These are phyloP conservation scores for Acestrorhynchus altus DNA, from an alignment of 2,797 vertebrate genomes.

Conservation along the genomic window DNA sequence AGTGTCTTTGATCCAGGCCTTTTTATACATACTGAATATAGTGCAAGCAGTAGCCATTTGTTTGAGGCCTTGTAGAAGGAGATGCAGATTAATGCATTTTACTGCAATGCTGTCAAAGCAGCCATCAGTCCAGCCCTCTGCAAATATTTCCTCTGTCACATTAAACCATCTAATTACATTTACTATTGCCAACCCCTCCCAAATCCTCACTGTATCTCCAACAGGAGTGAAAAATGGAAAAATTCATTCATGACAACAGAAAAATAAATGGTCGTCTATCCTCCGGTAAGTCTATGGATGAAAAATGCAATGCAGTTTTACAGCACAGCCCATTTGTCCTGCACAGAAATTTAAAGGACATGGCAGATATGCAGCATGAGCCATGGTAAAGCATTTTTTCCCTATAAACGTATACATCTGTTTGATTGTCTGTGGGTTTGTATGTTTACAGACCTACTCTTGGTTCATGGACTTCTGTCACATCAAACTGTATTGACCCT, in stretches of 20 bases:
- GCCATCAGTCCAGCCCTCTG: slow-evolving; percentile 36
- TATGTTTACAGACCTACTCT: not conserved
- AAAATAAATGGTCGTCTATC: slow-evolving; percentile 42
- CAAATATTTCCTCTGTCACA: slow-evolving; percentile 55
- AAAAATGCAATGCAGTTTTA: slow-evolving; percentile 34
- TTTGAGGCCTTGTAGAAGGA: slow-evolving; percentile 17
- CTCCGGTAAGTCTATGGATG: slow-evolving; percentile 35
- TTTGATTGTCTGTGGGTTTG: slow-evolving; percentile 22
- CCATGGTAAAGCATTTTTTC: not conserved
- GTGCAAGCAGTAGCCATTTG: slow-evolving; percentile 6
- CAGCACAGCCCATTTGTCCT: slow-evolving; percentile 30
- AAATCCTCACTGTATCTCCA: slow-evolving; percentile 30
- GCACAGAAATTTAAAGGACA: slow-evolving; percentile 26
- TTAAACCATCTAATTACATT: slow-evolving; percentile 57
- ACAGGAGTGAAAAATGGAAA: slow-evolving; percentile 39
- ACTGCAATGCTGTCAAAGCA: slow-evolving; percentile 40
- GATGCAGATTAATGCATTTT: slow-evolving; percentile 42
- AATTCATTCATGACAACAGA: slow-evolving; percentile 46
- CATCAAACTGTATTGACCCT: slow-evolving; percentile 36
- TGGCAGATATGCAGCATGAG: slow-evolving; percentile 17
- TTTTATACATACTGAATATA: not conserved
- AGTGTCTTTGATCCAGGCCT: not conserved
- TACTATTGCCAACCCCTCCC: slow-evolving; percentile 37
- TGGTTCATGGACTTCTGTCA: slow-evolving; percentile 19
- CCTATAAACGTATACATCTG: slow-evolving; percentile 14